Percentiles rank a stretch among this genome's conserved stretches.
These are phyloP conservation scores for Nymphalis urticae DNA, from an alignment of 2,888 invertebrate species.

Conservation along the genomic window DNA sequence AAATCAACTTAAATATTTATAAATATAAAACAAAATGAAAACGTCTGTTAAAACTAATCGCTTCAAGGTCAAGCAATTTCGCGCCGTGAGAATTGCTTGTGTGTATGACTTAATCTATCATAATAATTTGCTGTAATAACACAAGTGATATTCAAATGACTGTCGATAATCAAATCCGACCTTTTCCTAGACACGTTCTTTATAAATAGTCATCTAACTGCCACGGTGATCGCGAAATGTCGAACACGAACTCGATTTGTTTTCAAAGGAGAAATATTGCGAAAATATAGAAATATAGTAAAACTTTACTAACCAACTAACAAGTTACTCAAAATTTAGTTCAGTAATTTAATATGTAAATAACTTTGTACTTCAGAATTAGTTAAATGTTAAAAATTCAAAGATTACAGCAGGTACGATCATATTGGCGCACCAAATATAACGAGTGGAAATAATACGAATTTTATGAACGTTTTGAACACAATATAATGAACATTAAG, in stretches of 20 bases:
- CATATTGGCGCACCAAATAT: not conserved
- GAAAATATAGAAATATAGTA: constrained; percentile 66
- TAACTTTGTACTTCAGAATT: too few relatives aligned
- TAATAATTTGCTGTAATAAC: constrained; percentile 79
- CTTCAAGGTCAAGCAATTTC: constrained; percentile 73
- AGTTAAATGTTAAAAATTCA: not conserved
- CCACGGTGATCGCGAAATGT: constrained; percentile 77
- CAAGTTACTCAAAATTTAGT: not conserved
- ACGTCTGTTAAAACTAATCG: constrained; percentile 54
- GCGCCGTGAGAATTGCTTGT: constrained; percentile 74
- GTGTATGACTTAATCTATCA: constrained; percentile 76
- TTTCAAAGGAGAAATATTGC: constrained; percentile 65
- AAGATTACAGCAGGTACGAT: too few relatives aligned
- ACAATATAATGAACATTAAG: constrained; percentile 13
- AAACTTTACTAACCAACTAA: constrained; percentile 15
- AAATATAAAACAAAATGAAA: constrained; percentile 18
- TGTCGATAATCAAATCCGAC: constrained; percentile 80
- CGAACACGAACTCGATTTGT: constrained; percentile 79
- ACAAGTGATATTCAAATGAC: constrained; percentile 78
- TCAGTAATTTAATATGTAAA: not conserved
- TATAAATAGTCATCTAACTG: constrained; percentile 79
- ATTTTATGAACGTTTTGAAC: not conserved
- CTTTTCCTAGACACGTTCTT: constrained; percentile 80
- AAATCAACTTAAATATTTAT: not conserved
- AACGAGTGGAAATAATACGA: not conserved